These are phyloP conservation scores for Limenitis camilla DNA, from an alignment of 2,888 invertebrate genomes.

Conservation along the genomic window DNA sequence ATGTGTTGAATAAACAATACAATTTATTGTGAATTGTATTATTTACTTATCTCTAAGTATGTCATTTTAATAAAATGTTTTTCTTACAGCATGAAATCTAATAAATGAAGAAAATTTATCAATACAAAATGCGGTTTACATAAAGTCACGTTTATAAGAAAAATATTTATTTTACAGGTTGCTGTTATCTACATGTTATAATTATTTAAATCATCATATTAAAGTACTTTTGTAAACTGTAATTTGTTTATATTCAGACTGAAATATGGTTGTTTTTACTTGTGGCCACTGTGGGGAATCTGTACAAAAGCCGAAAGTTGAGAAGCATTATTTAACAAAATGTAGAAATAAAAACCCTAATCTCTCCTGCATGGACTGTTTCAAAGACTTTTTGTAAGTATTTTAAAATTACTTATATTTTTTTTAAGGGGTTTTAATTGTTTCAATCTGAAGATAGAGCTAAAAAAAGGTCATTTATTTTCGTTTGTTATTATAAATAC, in stretches of 20 bases:
- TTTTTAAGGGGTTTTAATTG: not conserved
- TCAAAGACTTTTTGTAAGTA: slow-evolving; percentile 88
- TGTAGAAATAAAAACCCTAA: slow-evolving; percentile 80
- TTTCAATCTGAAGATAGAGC: not conserved
- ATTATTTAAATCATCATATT: not conserved
- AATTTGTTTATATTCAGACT: not conserved
- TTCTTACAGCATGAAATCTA: not conserved
- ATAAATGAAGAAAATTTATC: not conserved
- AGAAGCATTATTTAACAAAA: slow-evolving; percentile 86
- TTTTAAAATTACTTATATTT: not conserved
- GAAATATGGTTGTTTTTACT: slow-evolving; percentile 92
- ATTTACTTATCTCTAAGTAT: slow-evolving; percentile 1
- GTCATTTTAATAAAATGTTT: not conserved
- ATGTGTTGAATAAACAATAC: slow-evolving; percentile 7
- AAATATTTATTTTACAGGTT: slow-evolving; percentile 1
- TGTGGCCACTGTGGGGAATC: slow-evolving; percentile 94
- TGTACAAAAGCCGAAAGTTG: slow-evolving; percentile 92
- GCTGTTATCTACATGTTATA: not conserved
- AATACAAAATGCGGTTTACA: not conserved
- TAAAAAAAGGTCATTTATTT: no score
- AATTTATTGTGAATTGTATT: not conserved
- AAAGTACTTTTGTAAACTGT: not conserved
- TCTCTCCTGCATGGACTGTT: slow-evolving; percentile 94
- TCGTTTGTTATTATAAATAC: no score
- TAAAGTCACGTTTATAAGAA: not conserved